These are phyloP conservation scores for Alligator sinensis DNA, from an alignment of 2,113 vertebrate genomes.

Conservation along the genomic window DNA sequence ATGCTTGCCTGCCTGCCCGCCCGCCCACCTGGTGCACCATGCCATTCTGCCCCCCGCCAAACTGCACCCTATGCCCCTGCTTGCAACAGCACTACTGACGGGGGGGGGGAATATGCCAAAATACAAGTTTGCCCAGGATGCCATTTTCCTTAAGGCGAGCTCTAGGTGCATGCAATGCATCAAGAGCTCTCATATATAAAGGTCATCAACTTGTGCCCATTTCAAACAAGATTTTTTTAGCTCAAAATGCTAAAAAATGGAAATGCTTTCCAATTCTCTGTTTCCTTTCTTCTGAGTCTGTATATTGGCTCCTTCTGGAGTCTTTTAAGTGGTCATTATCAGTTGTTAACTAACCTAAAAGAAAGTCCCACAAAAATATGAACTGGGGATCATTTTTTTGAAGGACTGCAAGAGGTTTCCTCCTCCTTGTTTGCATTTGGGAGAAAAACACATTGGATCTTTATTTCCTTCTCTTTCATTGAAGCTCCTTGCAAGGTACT, in stretches of 20 bases:
- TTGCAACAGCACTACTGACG: too few species aligned
- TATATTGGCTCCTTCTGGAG: neutral
- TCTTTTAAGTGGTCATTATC: neutral
- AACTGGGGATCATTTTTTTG: too few species aligned
- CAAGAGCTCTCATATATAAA: neutral
- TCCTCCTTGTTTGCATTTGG: neutral
- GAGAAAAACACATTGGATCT: neutral
- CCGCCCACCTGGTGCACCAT: too few species aligned
- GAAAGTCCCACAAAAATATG: neutral
- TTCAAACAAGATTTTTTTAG: neutral
- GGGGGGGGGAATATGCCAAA: too few species aligned
- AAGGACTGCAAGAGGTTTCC: too few species aligned
- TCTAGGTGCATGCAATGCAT: neutral
- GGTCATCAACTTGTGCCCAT: neutral
- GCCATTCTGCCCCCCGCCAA: too few species aligned
- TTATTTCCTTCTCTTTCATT: neutral
- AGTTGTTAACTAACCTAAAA: neutral
- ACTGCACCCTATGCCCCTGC: too few species aligned
- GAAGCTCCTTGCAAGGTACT: neutral
- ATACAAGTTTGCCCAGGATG: too few species aligned
- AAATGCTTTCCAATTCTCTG: neutral
- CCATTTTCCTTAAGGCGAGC: too few species aligned
- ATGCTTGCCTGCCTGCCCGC: too few species aligned
- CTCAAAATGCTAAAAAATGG: too few species aligned
- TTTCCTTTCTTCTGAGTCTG: neutral